Evolutionary conservation across 2,113 vertebrate species (phyloP).

Genomic region (Monarcha castaneiventris): DNA sequence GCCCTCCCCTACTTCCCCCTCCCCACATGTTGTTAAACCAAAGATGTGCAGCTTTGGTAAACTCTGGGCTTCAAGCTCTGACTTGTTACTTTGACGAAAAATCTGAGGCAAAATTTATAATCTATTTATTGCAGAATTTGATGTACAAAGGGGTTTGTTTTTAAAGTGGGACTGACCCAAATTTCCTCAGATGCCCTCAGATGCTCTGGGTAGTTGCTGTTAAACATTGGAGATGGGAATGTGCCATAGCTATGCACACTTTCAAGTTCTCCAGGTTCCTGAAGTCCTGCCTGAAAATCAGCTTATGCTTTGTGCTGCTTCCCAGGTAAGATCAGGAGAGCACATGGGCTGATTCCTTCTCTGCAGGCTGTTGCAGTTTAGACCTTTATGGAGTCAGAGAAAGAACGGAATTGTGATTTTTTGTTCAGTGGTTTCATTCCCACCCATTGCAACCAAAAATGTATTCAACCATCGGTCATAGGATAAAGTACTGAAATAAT

Average conservation of each 20-base stretch:
- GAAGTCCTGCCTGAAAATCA: not conserved
- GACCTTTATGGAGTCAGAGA: not conserved
- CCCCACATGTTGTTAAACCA: not conserved
- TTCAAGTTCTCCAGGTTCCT: not conserved
- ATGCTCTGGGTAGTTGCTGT: not conserved
- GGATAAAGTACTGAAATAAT: not conserved
- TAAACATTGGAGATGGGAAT: not conserved
- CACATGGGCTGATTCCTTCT: not conserved
- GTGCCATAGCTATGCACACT: fast-evolving
- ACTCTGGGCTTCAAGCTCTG: not conserved
- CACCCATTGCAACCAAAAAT: not conserved
- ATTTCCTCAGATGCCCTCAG: not conserved
- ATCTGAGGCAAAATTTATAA: not conserved
- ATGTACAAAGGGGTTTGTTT: not conserved
- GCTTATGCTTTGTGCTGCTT: not conserved
- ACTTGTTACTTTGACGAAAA: not conserved
- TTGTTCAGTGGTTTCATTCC: not conserved
- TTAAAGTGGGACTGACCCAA: not conserved
- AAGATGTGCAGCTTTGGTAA: not conserved
- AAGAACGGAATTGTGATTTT: not conserved
- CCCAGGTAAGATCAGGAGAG: not conserved
- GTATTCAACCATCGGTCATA: not conserved
- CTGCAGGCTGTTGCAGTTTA: not conserved
- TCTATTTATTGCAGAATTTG: not conserved
- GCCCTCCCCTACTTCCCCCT: fast-evolving